Percentiles rank a stretch among this genome's conserved stretches.
phyloP scores from a whole-genome alignment of 2,113 vertebrate species.

The Vireo altiloquus region DNA sequence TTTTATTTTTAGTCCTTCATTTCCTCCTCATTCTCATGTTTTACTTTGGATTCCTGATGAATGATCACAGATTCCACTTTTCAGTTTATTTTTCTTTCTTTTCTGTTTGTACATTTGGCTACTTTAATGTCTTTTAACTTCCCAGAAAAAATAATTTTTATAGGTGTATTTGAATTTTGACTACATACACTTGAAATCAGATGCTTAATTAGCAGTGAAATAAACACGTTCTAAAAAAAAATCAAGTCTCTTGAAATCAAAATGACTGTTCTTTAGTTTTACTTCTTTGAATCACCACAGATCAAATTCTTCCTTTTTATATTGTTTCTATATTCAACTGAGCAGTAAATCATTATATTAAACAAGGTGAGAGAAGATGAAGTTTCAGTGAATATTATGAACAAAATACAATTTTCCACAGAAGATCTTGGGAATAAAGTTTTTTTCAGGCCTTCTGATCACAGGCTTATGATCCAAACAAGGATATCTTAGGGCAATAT shows the following conservation, averaged over 20 bases:
- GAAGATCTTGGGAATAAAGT: background rate
- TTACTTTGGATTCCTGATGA: slow-evolving; percentile 52
- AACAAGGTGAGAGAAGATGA: background rate
- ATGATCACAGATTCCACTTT: slow-evolving; percentile 44
- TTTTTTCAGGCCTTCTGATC: background rate
- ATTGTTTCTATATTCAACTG: background rate
- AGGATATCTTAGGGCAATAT: background rate
- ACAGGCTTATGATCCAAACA: background rate
- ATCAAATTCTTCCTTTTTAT: background rate
- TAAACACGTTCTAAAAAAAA: background rate
- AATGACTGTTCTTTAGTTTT: background rate
- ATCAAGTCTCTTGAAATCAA: background rate
- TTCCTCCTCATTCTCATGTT: slow-evolving; percentile 53
- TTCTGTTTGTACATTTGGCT: slow-evolving; percentile 48
- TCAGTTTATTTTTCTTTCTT: slow-evolving; percentile 58
- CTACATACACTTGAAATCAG: slow-evolving; percentile 13
- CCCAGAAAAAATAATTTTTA: slow-evolving; percentile 45
- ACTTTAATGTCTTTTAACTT: slow-evolving; percentile 35
- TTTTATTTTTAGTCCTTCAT: slow-evolving; percentile 54
- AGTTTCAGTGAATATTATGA: background rate
- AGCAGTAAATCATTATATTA: background rate
- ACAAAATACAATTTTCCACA: background rate
- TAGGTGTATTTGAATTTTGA: slow-evolving; percentile 18
- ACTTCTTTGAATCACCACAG: background rate
- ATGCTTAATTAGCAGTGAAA: background rate